phyloP scores from a whole-genome alignment of 2,797 vertebrate genomes.

The Coendou prehensilis region DNA sequence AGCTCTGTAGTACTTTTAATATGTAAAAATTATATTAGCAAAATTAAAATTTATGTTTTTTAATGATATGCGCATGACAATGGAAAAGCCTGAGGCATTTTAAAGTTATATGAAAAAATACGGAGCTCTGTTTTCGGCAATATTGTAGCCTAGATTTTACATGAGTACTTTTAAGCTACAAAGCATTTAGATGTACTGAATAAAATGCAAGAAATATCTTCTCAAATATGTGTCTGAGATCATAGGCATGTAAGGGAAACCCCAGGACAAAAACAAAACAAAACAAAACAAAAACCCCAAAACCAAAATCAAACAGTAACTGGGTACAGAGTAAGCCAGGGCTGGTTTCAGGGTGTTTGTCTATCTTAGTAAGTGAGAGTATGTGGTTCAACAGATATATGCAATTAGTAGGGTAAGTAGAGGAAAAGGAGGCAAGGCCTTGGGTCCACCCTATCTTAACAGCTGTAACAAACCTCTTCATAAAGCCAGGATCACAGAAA shows the following conservation, averaged over 20 bases:
- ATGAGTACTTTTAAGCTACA: neutral
- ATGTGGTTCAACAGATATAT: neutral
- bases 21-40: neutral
- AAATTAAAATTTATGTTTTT: neutral
- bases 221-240: neutral
- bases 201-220: neutral
- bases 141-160: neutral
- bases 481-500: neutral
- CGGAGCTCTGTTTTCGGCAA: neutral
- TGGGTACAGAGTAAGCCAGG: neutral
- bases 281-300: neutral
- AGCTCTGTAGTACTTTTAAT: constrained; percentile 11
- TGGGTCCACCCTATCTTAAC: neutral
- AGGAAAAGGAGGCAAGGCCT: neutral
- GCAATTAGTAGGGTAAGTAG: neutral
- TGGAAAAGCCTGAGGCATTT: neutral
- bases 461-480: neutral
- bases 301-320: neutral
- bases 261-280: neutral
- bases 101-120: neutral
- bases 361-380: neutral
- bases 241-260: neutral
- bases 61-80: neutral
- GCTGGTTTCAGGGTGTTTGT: neutral
- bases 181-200: neutral